Evolutionary conservation across 2,797 vertebrate genomes (phyloP), one percentile per base, ranked within the genome.

Genomic region (Lepilemur ruficaudatus): DNA sequence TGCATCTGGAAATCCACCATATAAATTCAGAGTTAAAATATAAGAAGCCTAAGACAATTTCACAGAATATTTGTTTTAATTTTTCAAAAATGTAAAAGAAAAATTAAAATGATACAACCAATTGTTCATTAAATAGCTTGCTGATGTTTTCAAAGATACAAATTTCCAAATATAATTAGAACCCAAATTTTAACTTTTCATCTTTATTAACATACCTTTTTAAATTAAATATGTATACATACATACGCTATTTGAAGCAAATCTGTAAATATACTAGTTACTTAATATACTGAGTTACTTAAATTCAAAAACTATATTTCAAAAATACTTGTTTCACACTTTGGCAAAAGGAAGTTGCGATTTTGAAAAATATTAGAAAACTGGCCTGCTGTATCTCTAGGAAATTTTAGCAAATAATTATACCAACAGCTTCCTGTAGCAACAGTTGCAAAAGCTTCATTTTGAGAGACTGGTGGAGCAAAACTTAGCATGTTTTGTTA

Each of bases 11-110:
- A 97, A 98, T 93, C 93, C 91, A 98, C 20, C 28, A 79, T 52
- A 96, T 83, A 95, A 89, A 97, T 69, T 91, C 93, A 94, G 72
- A 96, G 75, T 88, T 97, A 98, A 98, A 96, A 97, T 65, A 79
- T 14, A 89, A 95, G 80, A 91, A 93, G 5, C 67, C 83, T 94
- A 93, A 72, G 72, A 95, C 96, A 91, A 96, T 96, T 78, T 97
- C 73, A 97, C 93, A 97, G 95, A 98, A 80, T 76, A 97, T 59
- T 50, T 30, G 90, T 96, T 93, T 92, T 97, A 91, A 89, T 93
- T 97, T 97, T 96, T 94, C 50, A 87, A 98, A 97, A 93, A 97
- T 35, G n/a, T 95, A 96, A 95, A 97, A 90, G 48, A 55, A 55
- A 92, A 95, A 32, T 46, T 61, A 78, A 96, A 96, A 41, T 46